Evolutionary conservation across 2,888 invertebrate species (phyloP), one percentile per base, ranked within the genome.

Genomic region (Drosophila histrio): DNA sequence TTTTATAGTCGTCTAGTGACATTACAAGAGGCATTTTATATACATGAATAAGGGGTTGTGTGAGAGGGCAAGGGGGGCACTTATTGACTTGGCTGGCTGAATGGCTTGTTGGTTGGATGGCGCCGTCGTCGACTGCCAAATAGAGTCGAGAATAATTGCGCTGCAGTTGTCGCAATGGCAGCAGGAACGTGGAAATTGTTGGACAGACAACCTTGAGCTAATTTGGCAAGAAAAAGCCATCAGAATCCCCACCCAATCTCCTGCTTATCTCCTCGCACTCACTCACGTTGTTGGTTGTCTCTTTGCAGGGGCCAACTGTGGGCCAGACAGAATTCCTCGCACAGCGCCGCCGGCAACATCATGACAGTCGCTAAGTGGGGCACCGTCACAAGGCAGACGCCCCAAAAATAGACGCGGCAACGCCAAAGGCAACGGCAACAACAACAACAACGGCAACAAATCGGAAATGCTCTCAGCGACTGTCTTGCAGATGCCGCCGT

Each of bases 361-460:
- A 88, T 86, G 88, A 87, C 84, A 88, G 78, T 44, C 66, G 71
- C 81, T 87, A 88, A 88, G 88, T 84, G 84, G 84, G 87, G 87
- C 88, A 87, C 74, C 88, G 88, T 77, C 81, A 84, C 88, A 85
- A 82, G 72, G 69, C 80, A 87, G 84, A 88, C 87, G 80, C 80
- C 78, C 86, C 82, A 88, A 79, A 88, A 82, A 82, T 88, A 82
- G 86, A 82, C 79, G 21, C 57, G 53, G 56, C 63, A 54, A 34
- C 24, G 38, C 1, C 43, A 24, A 36, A 21, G 21, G 28, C 56
- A 43, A 30, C 41, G 47, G 36, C 61, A 57, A 15, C 56, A 32
- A 26, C 61, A 69, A 30, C 60, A 52, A 22, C 49, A 44, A 50
- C 49, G 34, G 26, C 66, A 71, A 46, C 64, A 53, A 54, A 70